phyloP scores from a whole-genome alignment of 2,888 invertebrate genomes.

The Hartigia nigra region DNA sequence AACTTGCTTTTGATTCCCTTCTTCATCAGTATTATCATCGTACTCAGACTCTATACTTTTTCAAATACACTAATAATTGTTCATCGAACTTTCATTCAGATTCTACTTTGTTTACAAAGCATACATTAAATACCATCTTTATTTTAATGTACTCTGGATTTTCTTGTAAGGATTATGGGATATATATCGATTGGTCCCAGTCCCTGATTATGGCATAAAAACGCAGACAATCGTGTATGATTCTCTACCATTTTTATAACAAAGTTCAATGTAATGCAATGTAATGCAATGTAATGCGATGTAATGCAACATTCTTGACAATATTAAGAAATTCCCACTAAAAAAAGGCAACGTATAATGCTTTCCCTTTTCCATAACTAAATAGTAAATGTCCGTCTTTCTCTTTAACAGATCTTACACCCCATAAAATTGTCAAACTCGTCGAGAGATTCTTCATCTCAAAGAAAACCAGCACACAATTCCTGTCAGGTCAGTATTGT shows the following conservation, averaged over 20 bases:
- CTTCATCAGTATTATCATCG: not conserved
- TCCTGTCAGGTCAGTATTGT: conserved; percentile 65
- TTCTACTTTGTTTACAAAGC: conserved; percentile 7
- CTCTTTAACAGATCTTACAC: conserved; percentile 66
- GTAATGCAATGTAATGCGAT: too few relatives aligned
- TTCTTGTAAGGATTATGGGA: conserved; percentile 18
- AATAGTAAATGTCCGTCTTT: conserved; percentile 14
- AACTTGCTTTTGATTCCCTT: not conserved
- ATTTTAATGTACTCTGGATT: not conserved
- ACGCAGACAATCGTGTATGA: not conserved
- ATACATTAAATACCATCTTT: not conserved
- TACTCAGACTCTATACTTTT: not conserved
- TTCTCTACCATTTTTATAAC: conserved; percentile 11
- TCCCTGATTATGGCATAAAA: not conserved
- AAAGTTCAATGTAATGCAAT: not conserved
- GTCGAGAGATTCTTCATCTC: conserved; percentile 68
- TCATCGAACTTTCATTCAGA: not conserved
- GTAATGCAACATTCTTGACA: not conserved
- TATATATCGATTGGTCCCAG: conserved; percentile 17
- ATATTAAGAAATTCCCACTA: not conserved
- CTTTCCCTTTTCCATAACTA: not conserved
- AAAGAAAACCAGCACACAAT: conserved; percentile 72
- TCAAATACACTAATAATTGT: not conserved
- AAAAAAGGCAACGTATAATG: not conserved
- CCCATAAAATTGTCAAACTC: conserved; percentile 71